A percentile compares a stretch with the other conserved stretches of the same genome.
These are phyloP conservation scores for Linnaemya vulpina DNA, from an alignment of 2,888 invertebrate species.

Conservation along the genomic window DNA sequence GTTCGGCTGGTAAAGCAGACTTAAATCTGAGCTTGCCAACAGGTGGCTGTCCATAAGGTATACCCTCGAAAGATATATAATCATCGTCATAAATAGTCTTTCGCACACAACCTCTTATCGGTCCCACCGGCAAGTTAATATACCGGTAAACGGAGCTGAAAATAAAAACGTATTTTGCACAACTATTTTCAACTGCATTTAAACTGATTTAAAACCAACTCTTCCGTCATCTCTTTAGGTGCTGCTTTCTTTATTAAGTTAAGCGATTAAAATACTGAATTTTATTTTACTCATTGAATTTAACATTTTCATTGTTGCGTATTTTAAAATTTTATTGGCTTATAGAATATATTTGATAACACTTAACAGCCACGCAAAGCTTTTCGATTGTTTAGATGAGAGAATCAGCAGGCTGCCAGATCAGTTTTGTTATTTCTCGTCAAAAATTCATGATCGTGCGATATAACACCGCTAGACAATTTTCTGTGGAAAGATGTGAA, in stretches of 20 bases:
- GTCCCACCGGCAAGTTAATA: constrained; percentile 76
- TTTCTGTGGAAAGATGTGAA: too few species aligned
- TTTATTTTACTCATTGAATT: not conserved
- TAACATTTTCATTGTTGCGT: too few species aligned
- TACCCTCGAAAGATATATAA: constrained; percentile 81
- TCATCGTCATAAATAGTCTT: constrained; percentile 79
- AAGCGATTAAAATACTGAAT: not conserved
- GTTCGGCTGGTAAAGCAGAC: constrained; percentile 82
- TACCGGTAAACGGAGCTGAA: constrained; percentile 31
- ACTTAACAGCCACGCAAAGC: not conserved
- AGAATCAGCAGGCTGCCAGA: not conserved
- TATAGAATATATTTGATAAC: not conserved
- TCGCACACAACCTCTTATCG: constrained; percentile 79
- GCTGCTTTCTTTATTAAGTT: not conserved
- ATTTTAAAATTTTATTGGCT: too few species aligned
- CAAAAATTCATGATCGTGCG: too few species aligned
- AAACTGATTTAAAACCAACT: constrained; percentile 5
- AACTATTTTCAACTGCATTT: not conserved
- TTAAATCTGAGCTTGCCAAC: constrained; percentile 80
- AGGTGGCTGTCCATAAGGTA: constrained; percentile 82
- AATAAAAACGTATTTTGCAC: not conserved
- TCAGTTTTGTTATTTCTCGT: not conserved
- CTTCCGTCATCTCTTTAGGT: not conserved
- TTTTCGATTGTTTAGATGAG: not conserved
- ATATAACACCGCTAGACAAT: too few species aligned